These are phyloP conservation scores for Lacerta viridis DNA, from an alignment of 2,797 vertebrate species.

Conservation along the genomic window DNA sequence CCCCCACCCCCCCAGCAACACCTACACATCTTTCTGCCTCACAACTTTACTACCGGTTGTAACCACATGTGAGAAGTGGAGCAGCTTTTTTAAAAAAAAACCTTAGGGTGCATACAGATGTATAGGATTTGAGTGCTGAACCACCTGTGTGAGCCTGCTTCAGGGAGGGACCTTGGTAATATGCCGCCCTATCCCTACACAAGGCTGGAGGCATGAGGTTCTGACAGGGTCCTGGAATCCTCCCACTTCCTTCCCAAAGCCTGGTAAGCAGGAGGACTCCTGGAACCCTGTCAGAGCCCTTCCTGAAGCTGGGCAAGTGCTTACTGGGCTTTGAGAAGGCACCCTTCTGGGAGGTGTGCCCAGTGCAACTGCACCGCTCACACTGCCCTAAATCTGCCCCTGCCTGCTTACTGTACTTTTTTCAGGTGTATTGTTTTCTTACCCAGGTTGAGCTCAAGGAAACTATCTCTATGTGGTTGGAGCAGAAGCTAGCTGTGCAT, in stretches of 20 bases:
- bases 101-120: not conserved
- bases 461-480: not conserved
- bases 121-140: not conserved
- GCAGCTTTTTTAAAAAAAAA: not conserved
- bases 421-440: not conserved
- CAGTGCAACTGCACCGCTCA: too few species aligned
- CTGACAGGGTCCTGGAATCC: too few species aligned
- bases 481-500: not conserved
- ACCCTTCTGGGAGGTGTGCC: too few species aligned
- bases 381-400: too few species aligned
- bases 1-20: not conserved
- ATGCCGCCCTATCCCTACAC: too few species aligned
- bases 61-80: not conserved
- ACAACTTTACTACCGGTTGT: not conserved
- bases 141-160: not conserved
- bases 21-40: not conserved
- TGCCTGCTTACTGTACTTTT: not conserved
- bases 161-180: too few species aligned
- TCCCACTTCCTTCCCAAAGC: too few species aligned
- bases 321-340: too few species aligned
- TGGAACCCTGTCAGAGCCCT: too few species aligned
- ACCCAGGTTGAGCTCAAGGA: not conserved
- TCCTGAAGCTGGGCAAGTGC: too few species aligned
- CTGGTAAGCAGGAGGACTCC: too few species aligned
- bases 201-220: too few species aligned